phyloP scores from a whole-genome alignment of 1,140 invertebrate species.

The Fopius arisanus region DNA sequence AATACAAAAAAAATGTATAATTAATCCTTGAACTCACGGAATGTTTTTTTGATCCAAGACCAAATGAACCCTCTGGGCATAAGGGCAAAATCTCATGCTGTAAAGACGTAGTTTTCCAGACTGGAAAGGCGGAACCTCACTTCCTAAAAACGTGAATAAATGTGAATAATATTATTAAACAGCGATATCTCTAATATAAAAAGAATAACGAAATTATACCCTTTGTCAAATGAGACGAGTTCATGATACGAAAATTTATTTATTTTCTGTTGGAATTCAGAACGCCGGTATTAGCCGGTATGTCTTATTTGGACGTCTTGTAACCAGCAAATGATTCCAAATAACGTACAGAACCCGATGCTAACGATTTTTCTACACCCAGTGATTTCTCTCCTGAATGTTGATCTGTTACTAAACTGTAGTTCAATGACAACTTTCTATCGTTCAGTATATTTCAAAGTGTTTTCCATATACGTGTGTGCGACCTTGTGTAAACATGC shows the following conservation, averaged over 20 bases:
- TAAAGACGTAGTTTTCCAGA: conserved; percentile 80
- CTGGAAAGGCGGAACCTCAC: conserved; percentile 68
- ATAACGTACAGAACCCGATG: no score
- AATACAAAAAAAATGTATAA: no score
- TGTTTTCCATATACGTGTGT: no score
- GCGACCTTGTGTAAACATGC: no score
- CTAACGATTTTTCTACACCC: no score
- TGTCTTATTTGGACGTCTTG: no score
- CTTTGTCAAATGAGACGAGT: conserved; percentile 8
- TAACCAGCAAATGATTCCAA: no score
- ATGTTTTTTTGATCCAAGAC: conserved; percentile 86
- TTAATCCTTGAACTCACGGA: conserved; percentile 67
- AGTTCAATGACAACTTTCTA: no score
- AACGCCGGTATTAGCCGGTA: not conserved
- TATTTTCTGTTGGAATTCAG: not conserved
- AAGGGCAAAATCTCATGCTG: conserved; percentile 91
- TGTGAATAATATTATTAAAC: no score
- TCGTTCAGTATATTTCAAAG: no score
- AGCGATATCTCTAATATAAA: not conserved
- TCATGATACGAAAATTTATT: not conserved
- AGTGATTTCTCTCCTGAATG: no score
- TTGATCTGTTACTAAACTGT: no score
- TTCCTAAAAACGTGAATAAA: conserved; percentile 63
- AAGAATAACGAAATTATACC: conserved; percentile 24
- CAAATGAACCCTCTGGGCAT: conserved; percentile 83